Percentiles rank a stretch among this genome's conserved stretches.
phyloP scores from a whole-genome alignment of 2,888 invertebrate species.

The Apocheima hispidaria region DNA sequence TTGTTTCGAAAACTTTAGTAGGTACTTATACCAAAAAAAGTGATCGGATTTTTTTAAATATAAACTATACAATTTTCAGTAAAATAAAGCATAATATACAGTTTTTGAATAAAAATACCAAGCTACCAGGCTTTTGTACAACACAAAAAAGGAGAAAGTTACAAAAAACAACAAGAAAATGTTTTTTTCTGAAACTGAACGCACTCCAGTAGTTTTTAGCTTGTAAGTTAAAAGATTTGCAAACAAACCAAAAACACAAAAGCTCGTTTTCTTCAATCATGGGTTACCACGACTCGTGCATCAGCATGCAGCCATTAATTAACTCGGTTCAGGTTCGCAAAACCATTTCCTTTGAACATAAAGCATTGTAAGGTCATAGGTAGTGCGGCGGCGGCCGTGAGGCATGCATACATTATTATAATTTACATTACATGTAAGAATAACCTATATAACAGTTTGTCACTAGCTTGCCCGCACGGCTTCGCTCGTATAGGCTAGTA shows the following conservation, averaged over 20 bases:
- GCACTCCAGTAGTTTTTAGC: too few relatives aligned
- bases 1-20: too few relatives aligned
- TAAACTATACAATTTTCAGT: too few relatives aligned
- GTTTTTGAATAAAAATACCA: too few relatives aligned
- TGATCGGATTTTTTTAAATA: too few relatives aligned
- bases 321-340: not conserved
- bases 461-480: too few relatives aligned
- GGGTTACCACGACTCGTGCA: not conserved
- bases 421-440: slow-evolving; percentile 8
- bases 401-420: slow-evolving; percentile 16
- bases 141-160: not conserved
- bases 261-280: not conserved
- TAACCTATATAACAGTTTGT: not conserved
- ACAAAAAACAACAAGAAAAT: not conserved
- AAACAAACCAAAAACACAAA: not conserved
- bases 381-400: slow-evolving; percentile 13
- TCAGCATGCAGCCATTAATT: slow-evolving; percentile 1
- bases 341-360: slow-evolving; percentile 12
- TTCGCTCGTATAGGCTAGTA: too few relatives aligned
- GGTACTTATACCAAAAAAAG: too few relatives aligned
- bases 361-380: slow-evolving; percentile 6
- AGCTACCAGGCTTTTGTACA: not conserved
- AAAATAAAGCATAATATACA: too few relatives aligned
- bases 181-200: not conserved
- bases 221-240: too few relatives aligned